Percentiles rank a stretch among this genome's conserved stretches.
phyloP scores from a whole-genome alignment of 2,113 vertebrate species.

The Ictidomys tridecemlineatus region DNA sequence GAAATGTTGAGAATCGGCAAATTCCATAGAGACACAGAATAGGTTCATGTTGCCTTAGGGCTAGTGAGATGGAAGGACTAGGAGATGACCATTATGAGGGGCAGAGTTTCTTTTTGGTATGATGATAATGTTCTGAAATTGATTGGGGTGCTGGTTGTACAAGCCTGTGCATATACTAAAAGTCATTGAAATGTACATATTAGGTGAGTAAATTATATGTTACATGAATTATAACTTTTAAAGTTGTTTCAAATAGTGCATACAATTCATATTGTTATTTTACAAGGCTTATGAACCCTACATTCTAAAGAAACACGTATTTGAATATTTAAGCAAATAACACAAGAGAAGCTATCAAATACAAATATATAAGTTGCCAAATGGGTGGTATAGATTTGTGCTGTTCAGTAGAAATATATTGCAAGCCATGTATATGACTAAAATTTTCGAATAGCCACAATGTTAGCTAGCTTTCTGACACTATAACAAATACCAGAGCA shows the following conservation, averaged over 20 bases:
- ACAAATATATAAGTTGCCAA: not conserved
- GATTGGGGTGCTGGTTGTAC: not conserved
- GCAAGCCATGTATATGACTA: not conserved
- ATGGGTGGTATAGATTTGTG: not conserved
- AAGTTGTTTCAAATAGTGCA: not conserved
- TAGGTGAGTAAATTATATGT: not conserved
- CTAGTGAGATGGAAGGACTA: not conserved
- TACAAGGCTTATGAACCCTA: not conserved
- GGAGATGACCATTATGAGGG: not conserved
- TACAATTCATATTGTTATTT: not conserved
- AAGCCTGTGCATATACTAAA: not conserved
- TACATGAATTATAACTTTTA: not conserved
- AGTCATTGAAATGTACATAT: not conserved
- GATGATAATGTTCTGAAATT: not conserved
- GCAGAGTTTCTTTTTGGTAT: not conserved
- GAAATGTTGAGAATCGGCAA: not conserved
- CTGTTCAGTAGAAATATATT: not conserved
- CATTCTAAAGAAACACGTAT: not conserved
- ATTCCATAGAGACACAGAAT: not conserved
- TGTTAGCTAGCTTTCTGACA: no score
- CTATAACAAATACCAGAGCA: no score
- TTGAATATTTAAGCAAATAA: not conserved
- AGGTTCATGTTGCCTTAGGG: not conserved
- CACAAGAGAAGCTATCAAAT: not conserved
- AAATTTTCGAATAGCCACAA: not conserved